These are phyloP conservation scores for Phasia obesa DNA, from an alignment of 2,888 invertebrate species.

Conservation along the genomic window DNA sequence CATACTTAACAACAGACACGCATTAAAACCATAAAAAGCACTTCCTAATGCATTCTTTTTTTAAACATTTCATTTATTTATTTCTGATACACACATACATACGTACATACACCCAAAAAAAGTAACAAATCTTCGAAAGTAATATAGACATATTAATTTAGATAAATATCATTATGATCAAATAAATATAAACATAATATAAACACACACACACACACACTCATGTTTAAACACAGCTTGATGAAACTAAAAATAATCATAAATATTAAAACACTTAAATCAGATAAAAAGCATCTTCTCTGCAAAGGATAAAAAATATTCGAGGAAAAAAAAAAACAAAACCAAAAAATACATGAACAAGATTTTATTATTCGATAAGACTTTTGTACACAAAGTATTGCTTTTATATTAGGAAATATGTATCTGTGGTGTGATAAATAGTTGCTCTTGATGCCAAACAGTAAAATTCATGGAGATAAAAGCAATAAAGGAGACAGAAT, in stretches of 20 bases:
- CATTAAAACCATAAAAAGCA: slow-evolving; percentile 52
- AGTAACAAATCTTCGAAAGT: slow-evolving; percentile 1
- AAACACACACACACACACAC: slow-evolving; percentile 20
- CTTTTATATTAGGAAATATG: slow-evolving; percentile 10
- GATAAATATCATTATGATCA: slow-evolving; percentile 52
- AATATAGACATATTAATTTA: slow-evolving; percentile 55
- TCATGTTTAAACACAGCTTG: slow-evolving; percentile 42
- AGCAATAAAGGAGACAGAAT: slow-evolving; percentile 11
- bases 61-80: background rate
- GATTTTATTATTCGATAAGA: slow-evolving; percentile 25
- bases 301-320: too few species aligned
- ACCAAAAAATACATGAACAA: background rate
- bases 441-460: slow-evolving; percentile 38
- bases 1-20: slow-evolving; percentile 52
- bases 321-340: background rate
- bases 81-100: background rate
- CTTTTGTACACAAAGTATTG: background rate
- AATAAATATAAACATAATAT: slow-evolving; percentile 43
- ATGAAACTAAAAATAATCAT: slow-evolving; percentile 64
- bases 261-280: slow-evolving; percentile 50
- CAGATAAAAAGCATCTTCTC: too few species aligned
- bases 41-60: background rate
- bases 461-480: slow-evolving; percentile 2
- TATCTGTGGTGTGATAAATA: slow-evolving; percentile 26
- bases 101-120: background rate